These are phyloP conservation scores for Mythimna pallens DNA, from an alignment of 2,888 invertebrate genomes.

Conservation along the genomic window DNA sequence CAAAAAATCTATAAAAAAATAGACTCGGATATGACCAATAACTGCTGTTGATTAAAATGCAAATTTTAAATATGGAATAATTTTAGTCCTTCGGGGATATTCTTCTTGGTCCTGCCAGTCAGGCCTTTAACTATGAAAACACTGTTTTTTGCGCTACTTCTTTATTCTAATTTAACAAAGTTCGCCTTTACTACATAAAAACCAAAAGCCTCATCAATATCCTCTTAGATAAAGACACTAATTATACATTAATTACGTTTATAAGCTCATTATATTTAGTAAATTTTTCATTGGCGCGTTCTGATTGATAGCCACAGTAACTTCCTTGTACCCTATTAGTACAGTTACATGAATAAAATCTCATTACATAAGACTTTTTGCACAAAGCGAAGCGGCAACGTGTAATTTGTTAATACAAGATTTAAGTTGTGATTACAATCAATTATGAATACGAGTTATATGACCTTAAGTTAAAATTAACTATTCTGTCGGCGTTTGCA, in stretches of 20 bases:
- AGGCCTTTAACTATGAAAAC: not conserved
- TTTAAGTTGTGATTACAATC: constrained; percentile 75
- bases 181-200: constrained; percentile 13
- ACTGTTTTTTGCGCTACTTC: constrained; percentile 15
- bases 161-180: constrained; percentile 1
- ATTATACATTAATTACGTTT: constrained; percentile 53
- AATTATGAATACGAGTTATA: constrained; percentile 67
- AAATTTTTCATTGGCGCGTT: constrained; percentile 56
- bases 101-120: constrained; percentile 10
- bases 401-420: constrained; percentile 77
- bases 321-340: constrained; percentile 71
- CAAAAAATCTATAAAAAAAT: not conserved
- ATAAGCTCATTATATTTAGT: constrained; percentile 57
- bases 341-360: constrained; percentile 70
- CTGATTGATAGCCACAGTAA: constrained; percentile 68
- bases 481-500: constrained; percentile 56
- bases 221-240: constrained; percentile 29
- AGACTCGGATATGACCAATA: not conserved
- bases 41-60: not conserved
- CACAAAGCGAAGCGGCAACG: constrained; percentile 62
- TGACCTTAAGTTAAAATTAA: constrained; percentile 76
- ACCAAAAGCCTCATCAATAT: constrained; percentile 20
- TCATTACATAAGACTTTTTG: constrained; percentile 71
- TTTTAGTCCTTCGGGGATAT: not conserved
- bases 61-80: not conserved